These are phyloP conservation scores for Apantesis nais DNA, from an alignment of 2,888 invertebrate genomes.

Conservation along the genomic window DNA sequence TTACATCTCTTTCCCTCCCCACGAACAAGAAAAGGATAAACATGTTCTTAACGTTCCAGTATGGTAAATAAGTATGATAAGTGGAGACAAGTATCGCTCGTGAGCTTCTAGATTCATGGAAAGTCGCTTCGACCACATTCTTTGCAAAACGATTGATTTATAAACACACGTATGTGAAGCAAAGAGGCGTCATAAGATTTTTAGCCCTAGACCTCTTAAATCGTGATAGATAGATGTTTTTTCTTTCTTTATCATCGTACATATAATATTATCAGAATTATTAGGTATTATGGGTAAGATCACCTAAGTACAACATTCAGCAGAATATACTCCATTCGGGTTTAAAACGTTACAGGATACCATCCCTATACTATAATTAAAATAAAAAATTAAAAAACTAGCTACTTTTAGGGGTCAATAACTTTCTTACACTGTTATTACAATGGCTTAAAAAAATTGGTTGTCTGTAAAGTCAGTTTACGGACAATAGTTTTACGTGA, in stretches of 20 bases:
- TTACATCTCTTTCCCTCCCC: slow-evolving; percentile 19
- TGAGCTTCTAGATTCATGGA: slow-evolving; percentile 47
- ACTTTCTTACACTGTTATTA: too few relatives aligned
- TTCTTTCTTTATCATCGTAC: too few relatives aligned
- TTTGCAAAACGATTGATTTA: slow-evolving; percentile 56
- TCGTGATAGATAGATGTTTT: neutral
- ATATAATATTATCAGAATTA: too few relatives aligned
- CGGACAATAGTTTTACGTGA: too few relatives aligned
- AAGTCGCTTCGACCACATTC: slow-evolving; percentile 65
- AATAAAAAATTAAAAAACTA: too few relatives aligned
- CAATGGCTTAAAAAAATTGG: too few relatives aligned
- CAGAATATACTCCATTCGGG: too few relatives aligned
- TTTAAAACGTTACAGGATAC: too few relatives aligned
- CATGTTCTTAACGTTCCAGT: slow-evolving; percentile 8
- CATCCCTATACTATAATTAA: too few relatives aligned
- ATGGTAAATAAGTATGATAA: slow-evolving; percentile 21
- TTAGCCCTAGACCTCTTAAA: neutral
- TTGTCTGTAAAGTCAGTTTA: too few relatives aligned
- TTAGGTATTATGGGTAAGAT: neutral
- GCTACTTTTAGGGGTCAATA: too few relatives aligned
- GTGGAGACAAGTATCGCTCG: slow-evolving; percentile 19
- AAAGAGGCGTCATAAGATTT: neutral
- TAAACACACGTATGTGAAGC: slow-evolving; percentile 13
- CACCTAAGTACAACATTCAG: too few relatives aligned
- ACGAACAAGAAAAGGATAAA: slow-evolving; percentile 16